Conservation (phyloP, 2,797 vertebrate species). For the Garrulus glandarius region DNA sequence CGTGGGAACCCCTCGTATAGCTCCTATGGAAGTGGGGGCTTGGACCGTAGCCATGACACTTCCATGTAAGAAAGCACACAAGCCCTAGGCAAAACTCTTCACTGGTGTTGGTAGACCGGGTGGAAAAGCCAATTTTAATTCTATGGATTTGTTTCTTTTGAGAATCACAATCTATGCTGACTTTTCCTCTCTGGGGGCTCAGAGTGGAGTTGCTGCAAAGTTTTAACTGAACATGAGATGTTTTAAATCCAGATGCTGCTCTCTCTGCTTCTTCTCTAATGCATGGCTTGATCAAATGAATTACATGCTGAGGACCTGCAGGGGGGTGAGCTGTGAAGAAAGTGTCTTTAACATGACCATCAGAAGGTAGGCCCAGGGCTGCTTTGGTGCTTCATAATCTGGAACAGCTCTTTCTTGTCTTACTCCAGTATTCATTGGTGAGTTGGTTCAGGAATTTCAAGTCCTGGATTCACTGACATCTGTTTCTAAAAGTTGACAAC, state of each 20-base stretch:
- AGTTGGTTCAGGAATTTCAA: background rate
- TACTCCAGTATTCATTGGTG: background rate
- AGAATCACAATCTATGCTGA: background rate
- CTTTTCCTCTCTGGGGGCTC: background rate
- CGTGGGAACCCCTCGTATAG: background rate
- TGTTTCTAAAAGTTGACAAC: background rate
- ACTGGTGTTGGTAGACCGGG: background rate
- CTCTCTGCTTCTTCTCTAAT: background rate
- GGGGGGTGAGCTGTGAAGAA: background rate
- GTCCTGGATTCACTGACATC: background rate
- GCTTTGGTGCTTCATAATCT: background rate
- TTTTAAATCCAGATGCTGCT: background rate
- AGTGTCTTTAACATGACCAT: background rate
- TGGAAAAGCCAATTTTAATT: background rate
- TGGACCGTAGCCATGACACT: background rate
- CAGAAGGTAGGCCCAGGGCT: background rate
- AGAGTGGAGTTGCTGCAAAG: background rate
- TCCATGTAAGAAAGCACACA: background rate
- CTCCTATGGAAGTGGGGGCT: background rate
- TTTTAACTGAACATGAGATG: background rate
- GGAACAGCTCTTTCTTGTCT: background rate
- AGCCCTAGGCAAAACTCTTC: background rate
- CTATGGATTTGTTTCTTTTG: background rate
- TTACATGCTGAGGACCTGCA: background rate
- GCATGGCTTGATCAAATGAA: background rate